Conservation (phyloP, 2,888 invertebrate genomes). For the Melanophora roralis region DNA sequence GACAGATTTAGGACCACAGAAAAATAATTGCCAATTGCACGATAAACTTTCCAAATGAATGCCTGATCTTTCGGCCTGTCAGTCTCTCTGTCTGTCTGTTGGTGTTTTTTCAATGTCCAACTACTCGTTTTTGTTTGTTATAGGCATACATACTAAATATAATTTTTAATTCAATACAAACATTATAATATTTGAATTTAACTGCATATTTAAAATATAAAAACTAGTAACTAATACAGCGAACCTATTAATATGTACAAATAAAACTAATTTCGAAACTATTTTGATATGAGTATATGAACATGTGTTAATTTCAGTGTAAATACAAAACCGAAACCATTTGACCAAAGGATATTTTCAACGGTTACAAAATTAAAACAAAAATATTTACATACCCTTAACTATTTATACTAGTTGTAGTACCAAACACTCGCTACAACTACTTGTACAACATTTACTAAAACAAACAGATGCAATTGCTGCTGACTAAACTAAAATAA, state of each 20-base stretch:
- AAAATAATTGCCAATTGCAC: slow-evolving; percentile 64
- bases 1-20: slow-evolving; percentile 62
- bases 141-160: slow-evolving; percentile 33
- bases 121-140: slow-evolving; percentile 12
- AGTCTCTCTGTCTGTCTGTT: neutral
- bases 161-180: slow-evolving; percentile 23
- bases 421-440: neutral
- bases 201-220: slow-evolving; percentile 10
- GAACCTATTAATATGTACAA: neutral
- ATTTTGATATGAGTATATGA: neutral
- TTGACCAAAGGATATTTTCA: slow-evolving; percentile 56
- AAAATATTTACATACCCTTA: slow-evolving; percentile 52
- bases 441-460: slow-evolving; percentile 3
- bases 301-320: neutral
- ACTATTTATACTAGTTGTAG: neutral
- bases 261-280: too few species aligned
- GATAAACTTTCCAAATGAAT: slow-evolving; percentile 61
- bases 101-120: neutral
- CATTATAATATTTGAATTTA: slow-evolving; percentile 10
- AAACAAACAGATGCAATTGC: slow-evolving; percentile 27
- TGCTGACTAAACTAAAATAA: slow-evolving; percentile 29
- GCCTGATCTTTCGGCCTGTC: slow-evolving; percentile 37
- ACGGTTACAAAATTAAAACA: slow-evolving; percentile 57
- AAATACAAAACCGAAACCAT: slow-evolving; percentile 47
- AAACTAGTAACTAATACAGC: slow-evolving; percentile 13